Percentiles rank a stretch among this genome's conserved stretches.
Conservation (phyloP, 2,797 vertebrate genomes). For the Toxotes lorentzi region DNA sequence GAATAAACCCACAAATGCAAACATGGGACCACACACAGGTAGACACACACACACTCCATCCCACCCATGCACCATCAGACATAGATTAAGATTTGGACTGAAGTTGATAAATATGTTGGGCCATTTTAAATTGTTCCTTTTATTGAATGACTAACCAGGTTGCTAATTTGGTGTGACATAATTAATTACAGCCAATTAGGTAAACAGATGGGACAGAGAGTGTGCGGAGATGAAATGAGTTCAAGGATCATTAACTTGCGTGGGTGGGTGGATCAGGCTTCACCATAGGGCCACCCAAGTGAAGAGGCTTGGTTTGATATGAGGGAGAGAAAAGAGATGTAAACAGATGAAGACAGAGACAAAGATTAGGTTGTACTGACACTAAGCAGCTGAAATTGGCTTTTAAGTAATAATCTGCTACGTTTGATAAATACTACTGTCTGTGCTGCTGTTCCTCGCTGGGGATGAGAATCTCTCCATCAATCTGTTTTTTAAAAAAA, state of each 20-base stretch:
- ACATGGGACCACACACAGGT: neutral
- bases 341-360: slow-evolving; percentile 46
- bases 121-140: slow-evolving; percentile 68
- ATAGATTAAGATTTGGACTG: slow-evolving; percentile 50
- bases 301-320: slow-evolving; percentile 41
- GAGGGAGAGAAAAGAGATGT: slow-evolving; percentile 36
- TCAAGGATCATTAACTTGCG: slow-evolving; percentile 71
- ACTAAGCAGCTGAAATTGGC: slow-evolving; percentile 49
- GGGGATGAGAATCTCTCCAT: slow-evolving; percentile 2
- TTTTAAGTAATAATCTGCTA: slow-evolving; percentile 52
- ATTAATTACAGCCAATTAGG: slow-evolving; percentile 83
- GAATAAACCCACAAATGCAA: slow-evolving; percentile 1
- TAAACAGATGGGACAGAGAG: slow-evolving; percentile 77
- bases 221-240: slow-evolving; percentile 69
- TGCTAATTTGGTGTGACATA: slow-evolving; percentile 81
- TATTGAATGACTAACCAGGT: slow-evolving; percentile 78
- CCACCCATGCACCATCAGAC: slow-evolving; percentile 35
- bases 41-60: neutral
- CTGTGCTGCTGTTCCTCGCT: neutral
- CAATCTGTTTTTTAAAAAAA: neutral
- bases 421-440: slow-evolving; percentile 37
- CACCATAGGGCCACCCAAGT: slow-evolving; percentile 42
- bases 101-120: slow-evolving; percentile 69
- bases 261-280: slow-evolving; percentile 64
- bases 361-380: slow-evolving; percentile 54